Percentiles rank a stretch among this genome's conserved stretches.
phyloP scores from a whole-genome alignment of 2,113 vertebrate species.

The Ifrita kowaldi region DNA sequence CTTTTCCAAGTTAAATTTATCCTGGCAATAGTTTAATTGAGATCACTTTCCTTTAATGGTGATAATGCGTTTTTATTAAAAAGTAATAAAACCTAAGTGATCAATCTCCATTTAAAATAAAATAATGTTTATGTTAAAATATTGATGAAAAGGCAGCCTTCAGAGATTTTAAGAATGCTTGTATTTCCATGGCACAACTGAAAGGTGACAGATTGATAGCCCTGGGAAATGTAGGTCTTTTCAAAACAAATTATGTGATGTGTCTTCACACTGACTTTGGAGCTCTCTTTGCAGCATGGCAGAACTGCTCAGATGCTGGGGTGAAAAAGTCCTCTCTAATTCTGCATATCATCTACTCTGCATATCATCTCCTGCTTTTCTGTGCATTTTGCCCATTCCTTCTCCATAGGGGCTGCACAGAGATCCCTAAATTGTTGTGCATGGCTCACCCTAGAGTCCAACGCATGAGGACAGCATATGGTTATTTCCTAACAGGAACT shows the following conservation, averaged over 20 bases:
- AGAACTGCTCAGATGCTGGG: neutral
- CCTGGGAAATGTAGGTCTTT: neutral
- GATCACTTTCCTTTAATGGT: neutral
- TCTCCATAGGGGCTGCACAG: neutral
- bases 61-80: neutral
- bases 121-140: constrained; percentile 33
- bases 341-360: neutral
- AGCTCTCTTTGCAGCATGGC: neutral
- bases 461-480: fast-evolving
- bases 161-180: neutral
- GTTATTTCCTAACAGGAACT: neutral
- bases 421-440: neutral
- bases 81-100: constrained; percentile 22
- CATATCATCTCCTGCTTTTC: neutral
- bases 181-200: neutral
- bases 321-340: neutral
- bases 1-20: neutral
- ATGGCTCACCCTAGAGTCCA: neutral
- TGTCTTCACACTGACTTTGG: neutral
- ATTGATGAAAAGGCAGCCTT: constrained; percentile 31
- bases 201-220: constrained; percentile 41
- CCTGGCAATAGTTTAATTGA: neutral
- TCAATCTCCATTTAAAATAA: constrained; percentile 18
- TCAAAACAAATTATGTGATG: neutral
- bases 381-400: neutral